These are phyloP conservation scores for Lottia gigantea DNA, from an alignment of 2,888 invertebrate species.

Conservation along the genomic window DNA sequence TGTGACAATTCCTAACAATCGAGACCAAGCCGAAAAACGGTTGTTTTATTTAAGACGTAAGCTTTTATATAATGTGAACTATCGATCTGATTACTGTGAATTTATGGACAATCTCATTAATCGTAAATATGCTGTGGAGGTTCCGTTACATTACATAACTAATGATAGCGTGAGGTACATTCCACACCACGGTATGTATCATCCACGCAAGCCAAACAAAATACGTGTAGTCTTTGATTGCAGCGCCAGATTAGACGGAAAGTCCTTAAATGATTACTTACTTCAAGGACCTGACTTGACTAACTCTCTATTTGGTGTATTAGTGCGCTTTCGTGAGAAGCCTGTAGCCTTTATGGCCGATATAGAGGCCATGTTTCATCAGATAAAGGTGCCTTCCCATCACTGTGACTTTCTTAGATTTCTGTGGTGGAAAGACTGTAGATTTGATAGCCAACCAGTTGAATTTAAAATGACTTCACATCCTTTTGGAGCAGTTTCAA, in stretches of 20 bases:
- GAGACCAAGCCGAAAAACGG: no score
- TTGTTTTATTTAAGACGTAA: neutral
- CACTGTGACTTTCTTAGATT: slow-evolving; percentile 29
- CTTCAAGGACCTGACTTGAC: slow-evolving; percentile 23
- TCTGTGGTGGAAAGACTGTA: slow-evolving; percentile 30
- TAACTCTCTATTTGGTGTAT: slow-evolving; percentile 18
- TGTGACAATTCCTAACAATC: neutral
- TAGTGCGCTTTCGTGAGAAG: slow-evolving; percentile 16
- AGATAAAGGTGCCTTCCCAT: slow-evolving; percentile 15
- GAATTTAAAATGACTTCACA: slow-evolving; percentile 23
- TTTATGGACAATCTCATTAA: slow-evolving; percentile 14
- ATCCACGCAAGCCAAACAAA: slow-evolving; percentile 24
- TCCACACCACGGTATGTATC: slow-evolving; percentile 22
- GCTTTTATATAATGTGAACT: neutral
- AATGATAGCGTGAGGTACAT: slow-evolving; percentile 19
- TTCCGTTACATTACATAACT: neutral
- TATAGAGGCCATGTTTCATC: slow-evolving; percentile 24
- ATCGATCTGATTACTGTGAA: slow-evolving; percentile 12
- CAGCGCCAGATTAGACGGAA: slow-evolving; percentile 9
- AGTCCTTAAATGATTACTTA: slow-evolving; percentile 13
- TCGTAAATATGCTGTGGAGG: slow-evolving; percentile 1
- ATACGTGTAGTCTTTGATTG: slow-evolving; percentile 18
- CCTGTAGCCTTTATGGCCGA: slow-evolving; percentile 20
- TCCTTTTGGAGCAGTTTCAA: slow-evolving; percentile 32
- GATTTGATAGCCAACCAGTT: slow-evolving; percentile 10